A percentile compares a stretch with the other conserved stretches of the same genome.
phyloP scores from a whole-genome alignment of 2,888 invertebrate genomes.

The Acrocyrtus sp. region DNA sequence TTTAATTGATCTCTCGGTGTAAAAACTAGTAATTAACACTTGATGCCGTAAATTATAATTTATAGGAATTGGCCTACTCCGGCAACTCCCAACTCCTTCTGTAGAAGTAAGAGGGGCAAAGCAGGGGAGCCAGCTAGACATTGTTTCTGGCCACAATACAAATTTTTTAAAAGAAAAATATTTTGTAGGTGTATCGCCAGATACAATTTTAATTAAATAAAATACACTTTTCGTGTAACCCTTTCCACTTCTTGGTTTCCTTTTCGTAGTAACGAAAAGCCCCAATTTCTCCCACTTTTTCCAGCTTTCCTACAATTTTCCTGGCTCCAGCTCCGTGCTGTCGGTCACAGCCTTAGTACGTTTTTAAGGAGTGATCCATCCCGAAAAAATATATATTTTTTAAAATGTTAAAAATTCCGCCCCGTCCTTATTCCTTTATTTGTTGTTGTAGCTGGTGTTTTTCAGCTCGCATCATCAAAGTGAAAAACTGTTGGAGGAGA shows the following conservation, averaged over 20 bases:
- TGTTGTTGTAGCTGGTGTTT: too few species aligned
- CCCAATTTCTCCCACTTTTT: too few species aligned
- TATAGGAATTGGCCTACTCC: not conserved
- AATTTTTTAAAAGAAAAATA: not conserved
- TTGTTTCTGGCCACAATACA: too few species aligned
- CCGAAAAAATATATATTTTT: slow-evolving; percentile 3
- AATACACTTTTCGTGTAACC: slow-evolving; percentile 11
- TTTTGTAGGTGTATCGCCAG: not conserved
- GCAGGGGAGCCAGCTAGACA: not conserved
- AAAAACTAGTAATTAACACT: slow-evolving; percentile 43
- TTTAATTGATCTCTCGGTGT: slow-evolving; percentile 42
- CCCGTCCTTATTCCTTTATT: not conserved
- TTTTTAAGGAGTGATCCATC: not conserved
- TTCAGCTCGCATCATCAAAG: slow-evolving; percentile 1
- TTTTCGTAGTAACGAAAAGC: too few species aligned
- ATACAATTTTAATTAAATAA: not conserved
- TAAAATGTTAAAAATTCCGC: not conserved
- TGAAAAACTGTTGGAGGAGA: too few species aligned
- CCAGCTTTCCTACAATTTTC: too few species aligned
- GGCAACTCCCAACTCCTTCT: too few species aligned
- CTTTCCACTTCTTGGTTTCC: too few species aligned
- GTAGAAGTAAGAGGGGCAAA: too few species aligned
- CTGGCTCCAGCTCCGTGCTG: not conserved
- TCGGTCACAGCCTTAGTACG: not conserved
- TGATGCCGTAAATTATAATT: slow-evolving; percentile 22